Percentiles rank a stretch among this genome's conserved stretches.
Conservation (phyloP, 2,888 invertebrate species). For the Chirona hameri region DNA sequence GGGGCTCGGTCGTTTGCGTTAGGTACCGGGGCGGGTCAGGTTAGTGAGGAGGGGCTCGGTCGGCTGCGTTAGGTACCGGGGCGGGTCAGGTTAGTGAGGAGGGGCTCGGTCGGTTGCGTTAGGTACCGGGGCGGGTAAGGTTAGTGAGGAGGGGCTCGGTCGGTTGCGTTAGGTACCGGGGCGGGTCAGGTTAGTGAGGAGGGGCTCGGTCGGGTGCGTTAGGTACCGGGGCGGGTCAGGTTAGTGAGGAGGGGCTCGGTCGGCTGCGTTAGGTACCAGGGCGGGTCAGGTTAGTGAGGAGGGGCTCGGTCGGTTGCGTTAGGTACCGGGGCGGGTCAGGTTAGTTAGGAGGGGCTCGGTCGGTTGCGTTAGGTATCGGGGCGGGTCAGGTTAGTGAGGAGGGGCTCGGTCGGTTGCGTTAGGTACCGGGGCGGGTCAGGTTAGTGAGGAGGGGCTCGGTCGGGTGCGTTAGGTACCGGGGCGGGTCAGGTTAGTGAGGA, state of each 20-base stretch:
- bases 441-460: slow-evolving; percentile 44
- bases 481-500: slow-evolving; percentile 55
- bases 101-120: too few species aligned
- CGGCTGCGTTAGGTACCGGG: too few species aligned
- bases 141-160: slow-evolving; percentile 44
- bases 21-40: slow-evolving; percentile 52
- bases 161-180: too few species aligned
- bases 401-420: too few species aligned
- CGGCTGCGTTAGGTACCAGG: too few species aligned
- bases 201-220: too few species aligned
- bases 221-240: slow-evolving; percentile 52
- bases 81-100: slow-evolving; percentile 55
- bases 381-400: slow-evolving; percentile 55
- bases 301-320: too few species aligned
- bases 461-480: too few species aligned
- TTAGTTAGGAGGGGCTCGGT: slow-evolving; percentile 44
- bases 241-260: slow-evolving; percentile 44
- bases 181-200: slow-evolving; percentile 55
- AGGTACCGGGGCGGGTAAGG: slow-evolving; percentile 49
- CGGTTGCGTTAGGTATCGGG: too few species aligned
- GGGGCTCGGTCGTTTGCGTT: too few species aligned
- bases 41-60: slow-evolving; percentile 44
- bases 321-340: slow-evolving; percentile 52
- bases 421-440: slow-evolving; percentile 52
- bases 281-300: slow-evolving; percentile 55